Percentiles rank a stretch among this genome's conserved stretches.
phyloP scores from a whole-genome alignment of 2,888 invertebrate genomes.

The Agrotis exclamationis region DNA sequence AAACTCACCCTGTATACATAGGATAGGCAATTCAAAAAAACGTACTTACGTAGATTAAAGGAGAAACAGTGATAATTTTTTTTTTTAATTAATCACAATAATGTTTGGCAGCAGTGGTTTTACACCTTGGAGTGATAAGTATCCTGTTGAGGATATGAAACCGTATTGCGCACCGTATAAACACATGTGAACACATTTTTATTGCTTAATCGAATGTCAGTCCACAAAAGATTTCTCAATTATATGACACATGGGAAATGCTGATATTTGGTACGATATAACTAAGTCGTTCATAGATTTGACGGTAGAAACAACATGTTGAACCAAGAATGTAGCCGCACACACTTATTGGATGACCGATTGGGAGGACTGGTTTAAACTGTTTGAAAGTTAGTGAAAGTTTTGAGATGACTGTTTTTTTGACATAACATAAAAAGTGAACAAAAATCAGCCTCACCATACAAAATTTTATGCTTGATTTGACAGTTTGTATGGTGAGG shows the following conservation, averaged over 20 bases:
- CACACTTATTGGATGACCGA: neutral
- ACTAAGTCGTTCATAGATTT: constrained; percentile 63
- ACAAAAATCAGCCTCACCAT: too few relatives aligned
- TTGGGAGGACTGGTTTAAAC: neutral
- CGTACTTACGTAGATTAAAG: neutral
- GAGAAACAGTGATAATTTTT: constrained; percentile 13
- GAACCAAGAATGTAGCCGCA: neutral
- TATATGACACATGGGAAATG: constrained; percentile 41
- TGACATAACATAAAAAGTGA: neutral
- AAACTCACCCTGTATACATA: constrained; percentile 11
- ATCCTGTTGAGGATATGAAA: constrained; percentile 29
- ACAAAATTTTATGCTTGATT: too few relatives aligned
- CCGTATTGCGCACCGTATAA: constrained; percentile 29
- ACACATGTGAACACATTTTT: constrained; percentile 63
- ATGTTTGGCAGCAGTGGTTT: constrained; percentile 31
- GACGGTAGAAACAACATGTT: constrained; percentile 30
- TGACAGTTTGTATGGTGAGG: too few relatives aligned
- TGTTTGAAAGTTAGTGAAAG: neutral
- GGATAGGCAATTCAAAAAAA: neutral
- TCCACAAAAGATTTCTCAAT: constrained; percentile 38
- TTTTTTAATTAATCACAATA: constrained; percentile 3
- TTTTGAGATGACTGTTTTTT: constrained; percentile 8
- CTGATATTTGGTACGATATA: constrained; percentile 52
- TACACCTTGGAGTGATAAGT: constrained; percentile 40
- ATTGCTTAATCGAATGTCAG: constrained; percentile 58